These are phyloP conservation scores for Tetramorium parvispinum DNA, from an alignment of 1,140 invertebrate genomes.

Conservation along the genomic window DNA sequence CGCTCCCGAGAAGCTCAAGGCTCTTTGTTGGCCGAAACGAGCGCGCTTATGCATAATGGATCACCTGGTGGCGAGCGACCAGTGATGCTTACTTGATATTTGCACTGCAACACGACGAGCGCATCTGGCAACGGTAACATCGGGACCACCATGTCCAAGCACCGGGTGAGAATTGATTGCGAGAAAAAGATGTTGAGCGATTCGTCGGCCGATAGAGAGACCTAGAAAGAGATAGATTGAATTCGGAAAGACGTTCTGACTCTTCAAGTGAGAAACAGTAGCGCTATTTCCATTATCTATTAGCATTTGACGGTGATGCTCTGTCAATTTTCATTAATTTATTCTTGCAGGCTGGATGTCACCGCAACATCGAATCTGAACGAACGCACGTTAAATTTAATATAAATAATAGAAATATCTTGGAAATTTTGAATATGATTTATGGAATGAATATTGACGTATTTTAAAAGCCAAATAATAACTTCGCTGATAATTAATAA, in stretches of 20 bases:
- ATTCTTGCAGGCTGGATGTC: not conserved
- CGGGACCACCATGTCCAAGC: not conserved
- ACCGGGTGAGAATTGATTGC: not conserved
- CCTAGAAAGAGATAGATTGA: no score
- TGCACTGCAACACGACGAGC: not conserved
- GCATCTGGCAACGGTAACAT: not conserved
- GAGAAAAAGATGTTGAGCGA: not conserved
- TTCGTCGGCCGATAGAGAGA: no score
- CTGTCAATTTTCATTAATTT: conserved; percentile 11
- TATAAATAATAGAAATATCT: conserved; percentile 9
- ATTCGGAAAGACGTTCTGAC: no score
- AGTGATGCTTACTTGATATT: conserved; percentile 52
- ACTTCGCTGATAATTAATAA: conserved; percentile 23
- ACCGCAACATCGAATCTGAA: not conserved
- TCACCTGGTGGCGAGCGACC: conserved; percentile 12
- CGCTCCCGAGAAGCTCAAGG: conserved; percentile 41
- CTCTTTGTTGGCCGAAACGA: conserved; percentile 51
- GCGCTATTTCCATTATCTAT: not conserved
- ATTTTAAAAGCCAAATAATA: not conserved
- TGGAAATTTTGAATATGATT: not conserved
- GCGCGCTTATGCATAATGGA: conserved; percentile 60
- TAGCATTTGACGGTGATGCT: not conserved
- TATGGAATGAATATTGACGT: not conserved
- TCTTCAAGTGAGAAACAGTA: no score
- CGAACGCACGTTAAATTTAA: not conserved